A percentile compares a stretch with the other conserved stretches of the same genome.
These are phyloP conservation scores for Campopleginae sp. DNA, from an alignment of 2,888 invertebrate genomes.

Conservation along the genomic window DNA sequence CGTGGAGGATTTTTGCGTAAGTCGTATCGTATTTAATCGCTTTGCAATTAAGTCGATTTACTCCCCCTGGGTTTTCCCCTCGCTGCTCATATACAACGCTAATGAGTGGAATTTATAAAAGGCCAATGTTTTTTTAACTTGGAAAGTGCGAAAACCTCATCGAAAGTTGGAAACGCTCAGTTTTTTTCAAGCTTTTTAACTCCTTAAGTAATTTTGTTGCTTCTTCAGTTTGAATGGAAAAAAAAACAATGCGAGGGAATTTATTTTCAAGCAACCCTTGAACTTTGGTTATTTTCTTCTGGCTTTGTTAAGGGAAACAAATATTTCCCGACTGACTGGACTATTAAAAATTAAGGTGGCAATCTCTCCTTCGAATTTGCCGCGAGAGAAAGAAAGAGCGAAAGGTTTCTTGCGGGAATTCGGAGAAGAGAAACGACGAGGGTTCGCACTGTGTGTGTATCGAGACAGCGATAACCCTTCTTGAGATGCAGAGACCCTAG, in stretches of 20 bases:
- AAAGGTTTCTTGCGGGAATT: not conserved
- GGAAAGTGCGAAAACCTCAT: conserved; percentile 14
- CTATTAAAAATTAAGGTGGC: conserved; percentile 64
- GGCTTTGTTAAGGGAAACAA: not conserved
- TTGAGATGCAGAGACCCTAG: conserved; percentile 76
- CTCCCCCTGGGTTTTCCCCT: not conserved
- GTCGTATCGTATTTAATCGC: not conserved
- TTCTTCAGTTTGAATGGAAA: conserved; percentile 15
- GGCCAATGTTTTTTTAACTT: not conserved
- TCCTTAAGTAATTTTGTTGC: conserved; percentile 10
- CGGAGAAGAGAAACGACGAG: conserved; percentile 9
- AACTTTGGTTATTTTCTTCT: conserved; percentile 4
- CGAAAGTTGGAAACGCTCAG: not conserved
- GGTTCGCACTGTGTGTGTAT: conserved; percentile 1
- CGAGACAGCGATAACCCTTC: conserved; percentile 75
- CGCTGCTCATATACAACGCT: not conserved
- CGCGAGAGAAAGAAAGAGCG: not conserved
- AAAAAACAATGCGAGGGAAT: conserved; percentile 1
- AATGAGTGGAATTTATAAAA: conserved; percentile 6
- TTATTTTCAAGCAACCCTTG: conserved; percentile 5
- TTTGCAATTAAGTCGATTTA: not conserved
- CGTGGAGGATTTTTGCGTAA: not conserved
- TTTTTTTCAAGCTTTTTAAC: not conserved
- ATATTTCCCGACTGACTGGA: conserved; percentile 41
- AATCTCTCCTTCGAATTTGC: conserved; percentile 59